Evolutionary conservation across 2,113 vertebrate genomes (phyloP).

Genomic region (Myrmecophaga tridactyla): DNA sequence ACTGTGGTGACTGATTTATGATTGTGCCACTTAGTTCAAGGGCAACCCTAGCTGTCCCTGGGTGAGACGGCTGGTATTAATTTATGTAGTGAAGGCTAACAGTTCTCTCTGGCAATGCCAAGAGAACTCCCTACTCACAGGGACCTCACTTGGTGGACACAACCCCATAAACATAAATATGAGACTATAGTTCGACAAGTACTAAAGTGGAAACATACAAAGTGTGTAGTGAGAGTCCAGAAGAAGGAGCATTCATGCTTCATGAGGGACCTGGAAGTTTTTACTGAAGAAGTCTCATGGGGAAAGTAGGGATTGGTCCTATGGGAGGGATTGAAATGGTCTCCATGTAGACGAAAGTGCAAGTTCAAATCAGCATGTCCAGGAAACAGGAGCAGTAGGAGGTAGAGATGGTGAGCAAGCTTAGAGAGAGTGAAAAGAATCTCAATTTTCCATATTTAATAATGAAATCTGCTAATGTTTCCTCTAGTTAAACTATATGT

Average conservation of each 20-base stretch:
- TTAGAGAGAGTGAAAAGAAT: not conserved
- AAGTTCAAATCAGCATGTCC: not conserved
- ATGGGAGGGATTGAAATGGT: not conserved
- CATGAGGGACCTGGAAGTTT: not conserved
- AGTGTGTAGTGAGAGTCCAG: not conserved
- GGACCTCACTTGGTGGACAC: accelerated
- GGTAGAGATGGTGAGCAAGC: not conserved
- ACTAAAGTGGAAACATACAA: not conserved
- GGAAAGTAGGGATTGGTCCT: not conserved
- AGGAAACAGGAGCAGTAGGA: not conserved
- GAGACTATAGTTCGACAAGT: not conserved
- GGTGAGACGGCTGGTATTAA: not conserved
- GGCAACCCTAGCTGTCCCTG: not conserved
- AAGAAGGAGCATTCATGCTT: not conserved
- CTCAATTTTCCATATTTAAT: not conserved
- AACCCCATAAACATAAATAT: not conserved
- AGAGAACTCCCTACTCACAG: not conserved
- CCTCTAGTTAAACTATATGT: not conserved
- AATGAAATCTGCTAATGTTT: not conserved
- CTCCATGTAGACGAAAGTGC: not conserved
- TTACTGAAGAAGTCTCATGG: not conserved
- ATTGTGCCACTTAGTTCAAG: not conserved
- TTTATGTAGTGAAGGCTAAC: accelerated
- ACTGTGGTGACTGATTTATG: accelerated
- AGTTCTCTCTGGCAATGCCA: not conserved